Base-by-base conservation (phyloP, 2,113 vertebrate species). In the Arvicanthis niloticus region DNA sequence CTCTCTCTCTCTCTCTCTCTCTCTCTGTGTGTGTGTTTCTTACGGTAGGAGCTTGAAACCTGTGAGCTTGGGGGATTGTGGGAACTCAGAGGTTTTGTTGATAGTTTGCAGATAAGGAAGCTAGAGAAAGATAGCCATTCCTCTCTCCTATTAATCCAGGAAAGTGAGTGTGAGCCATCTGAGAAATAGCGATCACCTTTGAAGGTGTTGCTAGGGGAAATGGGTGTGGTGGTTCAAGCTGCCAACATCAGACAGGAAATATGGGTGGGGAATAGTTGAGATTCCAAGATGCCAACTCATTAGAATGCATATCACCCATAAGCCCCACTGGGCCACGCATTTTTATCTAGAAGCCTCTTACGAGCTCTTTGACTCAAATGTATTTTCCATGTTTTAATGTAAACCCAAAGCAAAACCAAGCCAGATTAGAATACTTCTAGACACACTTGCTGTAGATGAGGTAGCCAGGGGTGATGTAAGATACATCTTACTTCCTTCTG, bases 231-330 rank as follows among this genome's bases (percentile, higher is more conserved):
- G 34, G 7, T 65, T 21, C 58, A 12, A 42, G 37, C 34, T 75
- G 58, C 34, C 31, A 68, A 80, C 29, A n/a, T 3, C 80, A 85
- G 68, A 81, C 45, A 72, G 92, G 90, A 91, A 96, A 48, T 48
- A 65, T 40, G 19, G 15, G 40, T 67, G 29, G 56, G 31, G n/a
- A 80, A 84, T n/a, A 42, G n/a, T 84, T 89, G 58, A 60, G 70
- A 92, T 96, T 96, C 85, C 86, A 89, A 82, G 29, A 13, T 80
- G 88, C 65, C 85, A 45, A 60, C 37, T 93, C 80, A 93, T 92
- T 26, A 82, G 80, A 13, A 73, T 6, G n/a, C 24, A 88, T 26
- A 86, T 31, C 34, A 42, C 40, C 22, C 53, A 82, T 73, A n/a
- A 60, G 58, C 48, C 3, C 26, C 48, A 17, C 16, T 76, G 4